phyloP scores from a whole-genome alignment of 1,140 invertebrate species.

The Bradysia coprophila region DNA sequence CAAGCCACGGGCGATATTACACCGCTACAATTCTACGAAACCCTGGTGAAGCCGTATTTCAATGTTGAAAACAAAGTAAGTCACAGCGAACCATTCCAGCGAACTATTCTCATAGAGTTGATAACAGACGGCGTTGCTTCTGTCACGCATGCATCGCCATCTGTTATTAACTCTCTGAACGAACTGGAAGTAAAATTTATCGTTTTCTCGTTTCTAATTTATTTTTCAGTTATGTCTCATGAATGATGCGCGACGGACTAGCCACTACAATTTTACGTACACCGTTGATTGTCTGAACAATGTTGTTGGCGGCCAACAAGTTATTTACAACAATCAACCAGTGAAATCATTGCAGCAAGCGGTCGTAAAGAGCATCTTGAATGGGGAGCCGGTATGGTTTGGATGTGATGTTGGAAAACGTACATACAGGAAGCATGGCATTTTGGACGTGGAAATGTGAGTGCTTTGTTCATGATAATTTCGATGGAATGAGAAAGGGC shows the following conservation, averaged over 20 bases:
- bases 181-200: background rate
- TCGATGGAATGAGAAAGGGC: no score
- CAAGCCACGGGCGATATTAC: slow-evolving; percentile 54
- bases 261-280: slow-evolving; percentile 57
- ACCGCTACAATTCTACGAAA: slow-evolving; percentile 63
- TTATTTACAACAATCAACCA: slow-evolving; percentile 77
- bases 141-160: no score
- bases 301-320: slow-evolving; percentile 52
- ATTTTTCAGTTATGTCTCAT: slow-evolving; percentile 54
- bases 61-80: slow-evolving; percentile 68
- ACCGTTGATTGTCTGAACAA: slow-evolving; percentile 80
- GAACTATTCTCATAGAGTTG: no score
- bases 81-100: no score
- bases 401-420: slow-evolving; percentile 78
- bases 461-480: slow-evolving; percentile 10
- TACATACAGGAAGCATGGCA: slow-evolving; percentile 60
- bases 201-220: background rate
- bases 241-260: slow-evolving; percentile 60
- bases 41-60: slow-evolving; percentile 56
- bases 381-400: slow-evolving; percentile 79
- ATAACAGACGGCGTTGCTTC: no score
- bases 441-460: slow-evolving; percentile 60
- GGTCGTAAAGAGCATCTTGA: slow-evolving; percentile 55
- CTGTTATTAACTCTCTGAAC: no score
- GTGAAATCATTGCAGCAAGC: slow-evolving; percentile 54